Percentiles rank a stretch among this genome's conserved stretches.
These are phyloP conservation scores for Lutjanus campechanus DNA, from an alignment of 2,797 vertebrate genomes.

Conservation along the genomic window DNA sequence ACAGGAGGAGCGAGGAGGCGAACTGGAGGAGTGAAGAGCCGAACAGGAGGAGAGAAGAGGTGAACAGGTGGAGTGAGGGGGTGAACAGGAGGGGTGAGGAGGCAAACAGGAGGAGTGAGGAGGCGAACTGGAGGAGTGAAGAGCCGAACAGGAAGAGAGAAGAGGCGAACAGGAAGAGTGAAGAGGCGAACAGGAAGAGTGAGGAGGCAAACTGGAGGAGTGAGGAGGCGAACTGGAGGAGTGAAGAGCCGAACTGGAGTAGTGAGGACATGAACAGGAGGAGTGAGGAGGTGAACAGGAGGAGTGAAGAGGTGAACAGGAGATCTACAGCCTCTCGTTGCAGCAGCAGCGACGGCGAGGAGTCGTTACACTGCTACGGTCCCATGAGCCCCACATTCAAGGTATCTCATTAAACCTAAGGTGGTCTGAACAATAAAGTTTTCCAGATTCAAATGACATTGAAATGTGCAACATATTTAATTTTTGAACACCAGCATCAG, in stretches of 20 bases:
- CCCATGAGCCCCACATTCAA: conserved; percentile 89
- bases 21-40: conserved; percentile 36
- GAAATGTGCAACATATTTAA: not conserved
- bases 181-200: too few relatives aligned
- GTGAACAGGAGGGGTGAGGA: not conserved
- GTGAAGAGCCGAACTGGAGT: too few relatives aligned
- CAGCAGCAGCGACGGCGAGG: conserved; percentile 62
- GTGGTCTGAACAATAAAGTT: not conserved
- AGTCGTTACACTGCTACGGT: conserved; percentile 79
- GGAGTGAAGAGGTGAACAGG: conserved; percentile 40
- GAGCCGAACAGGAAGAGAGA: conserved; percentile 49
- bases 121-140: conserved; percentile 46
- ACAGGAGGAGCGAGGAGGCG: conserved; percentile 3
- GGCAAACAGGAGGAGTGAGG: conserved; percentile 42
- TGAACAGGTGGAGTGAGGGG: conserved; percentile 50
- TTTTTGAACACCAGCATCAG: not conserved
- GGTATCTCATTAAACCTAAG: conserved; percentile 75
- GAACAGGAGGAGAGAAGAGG: too few relatives aligned
- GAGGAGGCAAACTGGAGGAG: too few relatives aligned
- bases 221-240: too few relatives aligned
- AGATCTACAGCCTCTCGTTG: conserved; percentile 46
- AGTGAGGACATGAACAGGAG: too few relatives aligned
- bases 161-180: conserved; percentile 33
- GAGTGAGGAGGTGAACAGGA: too few relatives aligned
- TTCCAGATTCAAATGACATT: not conserved